Conservation (phyloP, 2,113 vertebrate genomes). For the Xenus cinereus region DNA sequence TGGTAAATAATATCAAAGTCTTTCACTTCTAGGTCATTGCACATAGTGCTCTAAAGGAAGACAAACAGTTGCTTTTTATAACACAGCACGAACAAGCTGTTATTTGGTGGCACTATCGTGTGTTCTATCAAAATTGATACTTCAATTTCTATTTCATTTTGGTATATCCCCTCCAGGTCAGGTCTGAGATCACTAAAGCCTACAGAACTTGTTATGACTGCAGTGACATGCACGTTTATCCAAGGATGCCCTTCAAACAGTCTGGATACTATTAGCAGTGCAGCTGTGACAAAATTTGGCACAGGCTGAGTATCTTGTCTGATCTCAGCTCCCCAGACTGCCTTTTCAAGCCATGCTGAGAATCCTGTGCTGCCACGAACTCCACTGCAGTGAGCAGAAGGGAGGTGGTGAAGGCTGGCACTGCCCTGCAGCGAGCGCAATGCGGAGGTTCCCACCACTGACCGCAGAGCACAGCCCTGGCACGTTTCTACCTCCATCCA, state of each 20-base stretch:
- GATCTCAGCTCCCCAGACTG: not conserved
- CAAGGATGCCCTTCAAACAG: not conserved
- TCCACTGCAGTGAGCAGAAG: not conserved
- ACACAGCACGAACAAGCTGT: not conserved
- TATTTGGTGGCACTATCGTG: not conserved
- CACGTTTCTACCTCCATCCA: not conserved
- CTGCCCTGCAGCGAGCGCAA: not conserved
- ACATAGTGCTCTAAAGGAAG: not conserved
- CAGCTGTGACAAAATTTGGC: not conserved
- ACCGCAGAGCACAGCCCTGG: rapidly evolving
- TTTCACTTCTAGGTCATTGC: not conserved
- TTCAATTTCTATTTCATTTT: not conserved
- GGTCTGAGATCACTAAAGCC: not conserved
- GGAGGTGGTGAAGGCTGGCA: not conserved
- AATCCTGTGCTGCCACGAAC: not conserved
- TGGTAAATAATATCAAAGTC: not conserved
- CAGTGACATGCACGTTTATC: not conserved
- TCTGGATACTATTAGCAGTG: not conserved
- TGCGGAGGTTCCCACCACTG: not conserved
- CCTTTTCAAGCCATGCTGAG: not conserved
- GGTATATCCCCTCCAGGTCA: not conserved
- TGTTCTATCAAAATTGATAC: not conserved
- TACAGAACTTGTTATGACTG: not conserved
- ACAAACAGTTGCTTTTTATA: not conserved
- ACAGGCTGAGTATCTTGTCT: not conserved